A percentile compares a stretch with the other conserved stretches of the same genome.
Evolutionary conservation across 2,113 vertebrate species (phyloP).

Genomic region (Sterrhoptilus dennistouni): DNA sequence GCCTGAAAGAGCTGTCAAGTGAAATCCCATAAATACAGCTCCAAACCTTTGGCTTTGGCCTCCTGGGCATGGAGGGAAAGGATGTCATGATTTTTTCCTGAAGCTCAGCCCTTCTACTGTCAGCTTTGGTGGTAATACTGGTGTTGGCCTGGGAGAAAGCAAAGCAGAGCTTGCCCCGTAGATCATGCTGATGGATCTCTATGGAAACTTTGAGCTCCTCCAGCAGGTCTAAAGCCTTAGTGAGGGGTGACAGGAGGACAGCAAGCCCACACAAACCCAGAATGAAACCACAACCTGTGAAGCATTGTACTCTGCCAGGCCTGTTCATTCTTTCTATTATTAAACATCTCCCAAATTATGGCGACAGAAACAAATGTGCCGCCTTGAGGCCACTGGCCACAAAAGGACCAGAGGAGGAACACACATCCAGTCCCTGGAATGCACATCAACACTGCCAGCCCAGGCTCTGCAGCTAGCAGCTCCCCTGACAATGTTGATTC

Average conservation of each 20-base stretch:
- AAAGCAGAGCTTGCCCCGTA: background rate
- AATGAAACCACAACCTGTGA: background rate
- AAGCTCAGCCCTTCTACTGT: background rate
- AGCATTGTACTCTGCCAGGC: background rate
- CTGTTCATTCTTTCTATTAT: background rate
- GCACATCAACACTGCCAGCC: background rate
- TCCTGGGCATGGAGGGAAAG: background rate
- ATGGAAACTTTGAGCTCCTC: background rate
- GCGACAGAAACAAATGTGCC: background rate
- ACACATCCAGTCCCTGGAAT: background rate
- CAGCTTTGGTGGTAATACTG: background rate
- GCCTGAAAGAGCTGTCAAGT: background rate
- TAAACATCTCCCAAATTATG: background rate
- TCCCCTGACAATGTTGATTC: background rate
- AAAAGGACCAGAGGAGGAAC: background rate
- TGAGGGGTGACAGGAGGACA: background rate
- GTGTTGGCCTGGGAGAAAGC: background rate
- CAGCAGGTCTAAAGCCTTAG: background rate
- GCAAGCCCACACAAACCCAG: background rate
- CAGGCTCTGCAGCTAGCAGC: background rate
- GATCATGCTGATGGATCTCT: background rate
- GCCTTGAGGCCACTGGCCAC: background rate
- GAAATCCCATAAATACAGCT: background rate
- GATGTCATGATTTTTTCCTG: accelerated
- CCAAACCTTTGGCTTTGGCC: background rate